phyloP scores from a whole-genome alignment of 2,113 vertebrate genomes.

The Caranx ignobilis region DNA sequence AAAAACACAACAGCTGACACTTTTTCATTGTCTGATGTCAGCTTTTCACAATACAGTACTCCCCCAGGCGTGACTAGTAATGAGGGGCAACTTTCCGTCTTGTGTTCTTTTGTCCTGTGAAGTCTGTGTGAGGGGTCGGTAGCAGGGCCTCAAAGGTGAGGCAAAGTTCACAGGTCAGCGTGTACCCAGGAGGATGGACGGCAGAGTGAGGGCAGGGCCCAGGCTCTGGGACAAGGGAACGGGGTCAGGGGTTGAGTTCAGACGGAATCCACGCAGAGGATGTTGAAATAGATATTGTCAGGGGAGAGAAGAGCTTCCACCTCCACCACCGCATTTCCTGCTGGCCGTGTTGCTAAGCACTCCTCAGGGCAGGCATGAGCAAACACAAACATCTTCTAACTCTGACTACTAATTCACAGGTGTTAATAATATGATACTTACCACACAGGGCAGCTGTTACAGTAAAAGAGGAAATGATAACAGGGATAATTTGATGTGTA shows the following conservation, averaged over 20 bases:
- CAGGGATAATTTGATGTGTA: constrained; percentile 32
- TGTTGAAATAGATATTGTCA: constrained; percentile 71
- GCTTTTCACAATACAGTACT: constrained; percentile 31
- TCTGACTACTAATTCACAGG: constrained; percentile 10
- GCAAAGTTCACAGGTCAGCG: constrained; percentile 78
- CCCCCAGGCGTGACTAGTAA: constrained; percentile 50
- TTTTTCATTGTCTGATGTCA: constrained; percentile 42
- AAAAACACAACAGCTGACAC: constrained; percentile 44
- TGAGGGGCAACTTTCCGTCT: constrained; percentile 69
- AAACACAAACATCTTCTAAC: constrained; percentile 2
- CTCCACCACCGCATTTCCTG: constrained; percentile 38
- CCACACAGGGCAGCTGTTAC: constrained; percentile 18
- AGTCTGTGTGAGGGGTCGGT: constrained; percentile 67
- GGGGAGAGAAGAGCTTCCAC: constrained; percentile 50
- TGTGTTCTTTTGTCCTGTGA: constrained; percentile 72
- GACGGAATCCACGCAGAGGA: constrained; percentile 73
- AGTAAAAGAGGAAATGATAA: constrained; percentile 23
- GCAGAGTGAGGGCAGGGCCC: constrained; percentile 61
- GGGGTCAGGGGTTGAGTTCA: constrained; percentile 79
- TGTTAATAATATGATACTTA: constrained; percentile 43
- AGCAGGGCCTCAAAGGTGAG: constrained; percentile 70
- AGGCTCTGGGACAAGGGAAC: constrained; percentile 67
- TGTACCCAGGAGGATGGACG: constrained; percentile 71
- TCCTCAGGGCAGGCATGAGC: neutral
- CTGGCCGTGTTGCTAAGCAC: constrained; percentile 2